These are phyloP conservation scores for Numenius arquata DNA, from an alignment of 2,113 vertebrate species.

Conservation along the genomic window DNA sequence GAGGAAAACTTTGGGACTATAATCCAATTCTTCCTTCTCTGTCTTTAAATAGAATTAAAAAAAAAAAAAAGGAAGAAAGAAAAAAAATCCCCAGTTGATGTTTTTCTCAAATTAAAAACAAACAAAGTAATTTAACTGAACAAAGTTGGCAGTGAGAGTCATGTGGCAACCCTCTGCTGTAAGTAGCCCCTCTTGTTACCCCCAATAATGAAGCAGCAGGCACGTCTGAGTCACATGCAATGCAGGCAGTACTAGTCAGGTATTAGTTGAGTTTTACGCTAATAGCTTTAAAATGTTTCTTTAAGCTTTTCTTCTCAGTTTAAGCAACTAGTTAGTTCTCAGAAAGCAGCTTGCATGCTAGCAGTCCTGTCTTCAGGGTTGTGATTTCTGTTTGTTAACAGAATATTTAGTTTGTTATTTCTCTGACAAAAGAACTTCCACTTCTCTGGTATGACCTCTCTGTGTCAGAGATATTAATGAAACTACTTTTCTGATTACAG, in stretches of 20 bases:
- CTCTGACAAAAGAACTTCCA: neutral
- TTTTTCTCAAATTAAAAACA: neutral
- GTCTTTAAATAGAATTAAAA: neutral
- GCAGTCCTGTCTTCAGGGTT: neutral
- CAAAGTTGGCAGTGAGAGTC: neutral
- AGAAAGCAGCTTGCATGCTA: neutral
- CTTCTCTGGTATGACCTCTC: neutral
- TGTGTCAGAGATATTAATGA: neutral
- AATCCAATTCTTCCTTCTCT: neutral
- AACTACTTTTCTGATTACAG: neutral
- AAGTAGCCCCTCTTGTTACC: neutral
- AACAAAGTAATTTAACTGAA: neutral
- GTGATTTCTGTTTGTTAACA: neutral
- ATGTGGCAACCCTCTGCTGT: neutral
- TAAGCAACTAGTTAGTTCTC: neutral
- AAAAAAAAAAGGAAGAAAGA: neutral
- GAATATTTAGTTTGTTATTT: neutral
- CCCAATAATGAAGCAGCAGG: neutral
- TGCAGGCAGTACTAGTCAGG: neutral
- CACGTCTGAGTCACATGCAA: accelerated
- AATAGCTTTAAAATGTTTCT: neutral
- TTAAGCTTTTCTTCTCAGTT: neutral
- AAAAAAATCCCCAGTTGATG: neutral
- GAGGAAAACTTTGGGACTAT: neutral
- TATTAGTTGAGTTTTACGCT: neutral